Conservation (phyloP, 2,113 vertebrate species). For the Psettodes erumei region DNA sequence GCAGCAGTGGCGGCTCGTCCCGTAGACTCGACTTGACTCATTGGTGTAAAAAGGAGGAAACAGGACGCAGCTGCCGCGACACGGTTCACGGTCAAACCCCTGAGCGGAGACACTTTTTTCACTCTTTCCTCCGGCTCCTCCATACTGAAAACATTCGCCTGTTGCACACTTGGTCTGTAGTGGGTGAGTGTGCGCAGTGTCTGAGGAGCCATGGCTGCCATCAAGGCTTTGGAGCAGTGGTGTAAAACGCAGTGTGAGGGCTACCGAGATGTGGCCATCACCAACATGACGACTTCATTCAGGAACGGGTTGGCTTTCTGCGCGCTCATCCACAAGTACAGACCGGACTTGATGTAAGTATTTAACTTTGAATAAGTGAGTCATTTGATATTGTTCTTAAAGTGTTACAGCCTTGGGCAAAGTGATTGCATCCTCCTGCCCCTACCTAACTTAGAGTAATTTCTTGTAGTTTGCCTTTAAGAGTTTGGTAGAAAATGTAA, state of each 20-base stretch:
- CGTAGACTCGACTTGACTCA: not conserved
- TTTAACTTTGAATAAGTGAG: not conserved
- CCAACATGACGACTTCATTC: slow-evolving; percentile 97
- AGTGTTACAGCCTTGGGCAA: too few species aligned
- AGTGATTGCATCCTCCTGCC: too few species aligned
- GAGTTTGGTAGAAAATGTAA: too few species aligned
- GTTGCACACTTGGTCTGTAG: slow-evolving; percentile 5
- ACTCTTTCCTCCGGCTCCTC: slow-evolving; percentile 36
- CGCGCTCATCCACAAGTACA: slow-evolving; percentile 93
- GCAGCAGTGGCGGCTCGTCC: not conserved
- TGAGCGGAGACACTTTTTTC: slow-evolving; percentile 6
- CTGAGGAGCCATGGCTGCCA: slow-evolving; percentile 86
- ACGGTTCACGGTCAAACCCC: slow-evolving; percentile 46
- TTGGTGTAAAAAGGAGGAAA: slow-evolving; percentile 48
- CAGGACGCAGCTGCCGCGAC: slow-evolving; percentile 73
- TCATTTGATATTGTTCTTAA: too few species aligned
- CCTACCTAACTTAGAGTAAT: too few species aligned
- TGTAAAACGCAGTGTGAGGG: slow-evolving; percentile 92
- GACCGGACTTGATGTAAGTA: slow-evolving; percentile 96
- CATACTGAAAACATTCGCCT: not conserved
- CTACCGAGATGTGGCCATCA: slow-evolving; percentile 90
- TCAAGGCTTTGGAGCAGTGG: slow-evolving; percentile 93
- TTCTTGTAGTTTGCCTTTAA: too few species aligned
- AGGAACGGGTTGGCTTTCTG: slow-evolving; percentile 96
- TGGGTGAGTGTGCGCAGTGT: not conserved